Conservation (phyloP, 92 coral and sea anemone species). For the Paramuricea clavata region DNA sequence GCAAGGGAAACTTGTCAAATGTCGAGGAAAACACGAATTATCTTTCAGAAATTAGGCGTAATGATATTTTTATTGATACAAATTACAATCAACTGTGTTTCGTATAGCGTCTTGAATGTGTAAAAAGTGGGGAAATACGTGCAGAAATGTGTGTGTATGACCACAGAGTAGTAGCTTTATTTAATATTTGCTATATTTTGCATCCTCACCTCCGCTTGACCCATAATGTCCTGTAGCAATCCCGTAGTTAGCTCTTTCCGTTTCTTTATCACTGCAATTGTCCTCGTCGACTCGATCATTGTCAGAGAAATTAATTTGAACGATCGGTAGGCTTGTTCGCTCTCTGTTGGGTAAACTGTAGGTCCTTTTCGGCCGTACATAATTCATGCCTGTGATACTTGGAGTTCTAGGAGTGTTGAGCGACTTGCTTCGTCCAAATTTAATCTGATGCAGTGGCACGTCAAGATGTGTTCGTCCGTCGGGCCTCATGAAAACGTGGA, state of each 20-base stretch:
- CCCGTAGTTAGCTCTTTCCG: background rate
- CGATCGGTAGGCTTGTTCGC: slow-evolving; percentile 58
- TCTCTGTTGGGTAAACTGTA: slow-evolving; percentile 67
- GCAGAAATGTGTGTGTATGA: no score
- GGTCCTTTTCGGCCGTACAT: slow-evolving; percentile 62
- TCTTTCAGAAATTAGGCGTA: no score
- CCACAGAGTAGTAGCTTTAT: background rate
- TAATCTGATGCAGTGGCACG: slow-evolving; percentile 28
- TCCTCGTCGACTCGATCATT: slow-evolving; percentile 35
- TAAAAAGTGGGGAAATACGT: no score
- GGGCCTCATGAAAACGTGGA: slow-evolving; percentile 24
- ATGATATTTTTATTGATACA: no score
- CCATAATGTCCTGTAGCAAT: background rate
- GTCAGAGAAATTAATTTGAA: slow-evolving; percentile 52
- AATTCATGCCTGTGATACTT: slow-evolving; percentile 13
- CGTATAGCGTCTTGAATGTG: no score
- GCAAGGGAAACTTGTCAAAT: no score
- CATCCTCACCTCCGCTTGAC: background rate
- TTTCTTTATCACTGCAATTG: slow-evolving; percentile 7
- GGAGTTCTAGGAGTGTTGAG: slow-evolving; percentile 58
- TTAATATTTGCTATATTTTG: background rate
- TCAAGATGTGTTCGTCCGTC: slow-evolving; percentile 23
- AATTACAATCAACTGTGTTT: no score
- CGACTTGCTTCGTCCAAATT: slow-evolving; percentile 62
- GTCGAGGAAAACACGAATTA: no score